Base-by-base conservation (phyloP, 2,113 vertebrate species). In the Pseudorasbora parva region DNA sequence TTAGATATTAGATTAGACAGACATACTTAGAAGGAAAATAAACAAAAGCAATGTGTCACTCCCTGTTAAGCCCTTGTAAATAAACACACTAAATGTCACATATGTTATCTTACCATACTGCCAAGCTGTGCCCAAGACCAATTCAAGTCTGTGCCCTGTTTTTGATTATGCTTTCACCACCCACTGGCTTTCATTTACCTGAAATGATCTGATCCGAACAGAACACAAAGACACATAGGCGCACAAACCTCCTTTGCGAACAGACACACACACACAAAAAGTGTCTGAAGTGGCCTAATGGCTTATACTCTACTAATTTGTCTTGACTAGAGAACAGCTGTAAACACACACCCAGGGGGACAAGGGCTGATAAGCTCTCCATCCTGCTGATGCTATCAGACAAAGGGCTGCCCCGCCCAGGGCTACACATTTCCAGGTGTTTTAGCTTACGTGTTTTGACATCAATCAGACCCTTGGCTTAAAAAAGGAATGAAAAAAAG, bases 301-400 rank as follows among this genome's bases (percentile, higher is more conserved):
- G 45, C 81, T 68, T 21, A 43, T 49, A 82, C 71, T 47, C n/a
- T 43, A 62, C 88, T 92, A 91, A 93, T 92, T 93, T 92, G 89
- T 94, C 92, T 91, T 91, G 90, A 92, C 57, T 81, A 89, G 90
- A 88, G 87, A 94, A 91, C 88, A 89, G 91, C 90, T 92, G 90
- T 92, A 93, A 90, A 92, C 84, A 90, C 83, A 83, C 89, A 86
- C 73, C 79, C 49, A 69, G 12, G 21, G 30, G 85, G 86, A 80
- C 79, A 62, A 1, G 10, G 17, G 5, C 49, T 54, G 92, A 92
- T 91, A 91, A 91, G 90, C 85, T 45, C 64, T 83, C 47, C 82
- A 88, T 90, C 88, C 85, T 86, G 79, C 88, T 87, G 93, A 94
- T 93, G 87, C 77, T 92, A 93, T 93, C 92, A 89, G 88, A 85